phyloP scores from a whole-genome alignment of 1,140 invertebrate genomes.

The Paramacrobiotus metropolitanus region DNA sequence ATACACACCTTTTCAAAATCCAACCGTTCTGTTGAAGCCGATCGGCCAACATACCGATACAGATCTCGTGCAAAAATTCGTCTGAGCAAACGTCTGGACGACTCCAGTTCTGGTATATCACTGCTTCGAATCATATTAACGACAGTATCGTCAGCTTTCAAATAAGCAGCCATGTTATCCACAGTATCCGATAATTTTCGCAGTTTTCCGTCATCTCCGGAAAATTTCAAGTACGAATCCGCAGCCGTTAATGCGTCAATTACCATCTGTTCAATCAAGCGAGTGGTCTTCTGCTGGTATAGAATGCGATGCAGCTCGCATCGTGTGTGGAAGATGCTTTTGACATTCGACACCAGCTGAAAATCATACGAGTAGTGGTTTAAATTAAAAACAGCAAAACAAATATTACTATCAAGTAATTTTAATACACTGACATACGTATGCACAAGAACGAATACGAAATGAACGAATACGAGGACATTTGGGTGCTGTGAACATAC shows the following conservation, averaged over 20 bases:
- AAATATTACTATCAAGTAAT: too few species aligned
- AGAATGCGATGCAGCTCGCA: slow-evolving; percentile 24
- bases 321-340: slow-evolving; percentile 26
- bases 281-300: slow-evolving; percentile 28
- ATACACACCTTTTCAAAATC: too few species aligned
- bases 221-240: background rate
- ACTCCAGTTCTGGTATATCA: background rate
- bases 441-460: background rate
- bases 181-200: background rate
- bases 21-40: too few species aligned
- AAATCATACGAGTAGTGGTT: too few species aligned
- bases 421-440: slow-evolving; percentile 5
- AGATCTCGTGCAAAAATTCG: background rate
- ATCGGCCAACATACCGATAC: background rate
- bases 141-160: background rate
- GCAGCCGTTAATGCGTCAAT: slow-evolving; percentile 13
- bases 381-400: too few species aligned
- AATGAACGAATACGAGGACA: background rate
- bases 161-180: background rate
- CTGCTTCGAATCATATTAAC: background rate
- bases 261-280: slow-evolving; percentile 25
- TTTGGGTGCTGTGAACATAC: too few species aligned
- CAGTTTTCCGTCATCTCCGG: background rate
- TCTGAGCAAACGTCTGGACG: background rate
- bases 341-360: slow-evolving; percentile 20